Percentiles rank a stretch among this genome's conserved stretches.
These are phyloP conservation scores for Exephanes ischioxanthus DNA, from an alignment of 2,888 invertebrate genomes.

Conservation along the genomic window DNA sequence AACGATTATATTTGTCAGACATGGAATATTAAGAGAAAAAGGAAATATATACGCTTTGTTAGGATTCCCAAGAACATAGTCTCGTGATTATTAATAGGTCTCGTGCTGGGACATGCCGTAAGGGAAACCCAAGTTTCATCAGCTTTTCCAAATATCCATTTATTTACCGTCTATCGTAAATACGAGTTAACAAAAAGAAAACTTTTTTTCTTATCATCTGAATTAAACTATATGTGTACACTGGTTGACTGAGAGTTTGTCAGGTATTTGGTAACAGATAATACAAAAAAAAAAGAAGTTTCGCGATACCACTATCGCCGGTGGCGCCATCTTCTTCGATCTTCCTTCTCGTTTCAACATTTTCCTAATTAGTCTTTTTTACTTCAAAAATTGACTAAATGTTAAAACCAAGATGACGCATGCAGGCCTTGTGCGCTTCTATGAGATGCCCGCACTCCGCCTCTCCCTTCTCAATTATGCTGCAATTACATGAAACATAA, in stretches of 20 bases:
- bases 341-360: background rate
- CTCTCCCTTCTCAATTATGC: conserved; percentile 96
- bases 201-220: background rate
- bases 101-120: background rate
- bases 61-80: conserved; percentile 70
- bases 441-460: conserved; percentile 95
- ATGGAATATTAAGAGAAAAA: conserved; percentile 37
- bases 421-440: conserved; percentile 98
- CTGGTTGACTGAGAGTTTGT: conserved; percentile 6
- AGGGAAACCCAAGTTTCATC: background rate
- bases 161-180: conserved; percentile 31
- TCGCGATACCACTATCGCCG: background rate
- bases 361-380: conserved; percentile 14
- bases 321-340: background rate
- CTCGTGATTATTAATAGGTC: conserved; percentile 38
- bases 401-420: conserved; percentile 98
- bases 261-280: conserved; percentile 6
- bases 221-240: conserved; percentile 21
- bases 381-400: conserved; percentile 87
- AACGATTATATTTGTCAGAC: conserved; percentile 52
- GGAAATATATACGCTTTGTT: conserved; percentile 79
- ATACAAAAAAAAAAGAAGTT: conserved; percentile 43
- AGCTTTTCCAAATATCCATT: conserved; percentile 2
- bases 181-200: conserved; percentile 48
- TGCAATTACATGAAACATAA: conserved; percentile 85